Evolutionary conservation across 2,113 vertebrate species (phyloP).

Genomic region (Lepisosteus oculatus): DNA sequence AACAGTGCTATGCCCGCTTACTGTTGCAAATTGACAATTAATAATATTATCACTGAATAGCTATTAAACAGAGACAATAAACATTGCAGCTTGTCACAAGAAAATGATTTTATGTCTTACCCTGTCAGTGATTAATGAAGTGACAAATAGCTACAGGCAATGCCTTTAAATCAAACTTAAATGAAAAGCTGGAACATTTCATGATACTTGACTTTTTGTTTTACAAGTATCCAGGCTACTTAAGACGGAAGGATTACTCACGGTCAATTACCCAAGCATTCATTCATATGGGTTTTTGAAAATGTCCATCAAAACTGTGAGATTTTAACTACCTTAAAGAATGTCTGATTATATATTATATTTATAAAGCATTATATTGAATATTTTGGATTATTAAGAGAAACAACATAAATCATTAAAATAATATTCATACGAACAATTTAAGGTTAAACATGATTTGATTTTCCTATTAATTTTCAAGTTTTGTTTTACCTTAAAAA

Average conservation of each 20-base stretch:
- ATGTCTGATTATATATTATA: too few relatives aligned
- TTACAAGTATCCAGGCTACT: slow-evolving; percentile 21
- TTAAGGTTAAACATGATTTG: too few relatives aligned
- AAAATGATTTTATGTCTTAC: slow-evolving; percentile 34
- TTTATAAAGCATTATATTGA: too few relatives aligned
- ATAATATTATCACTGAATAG: slow-evolving; percentile 21
- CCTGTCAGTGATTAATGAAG: slow-evolving; percentile 36
- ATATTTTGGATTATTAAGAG: too few relatives aligned
- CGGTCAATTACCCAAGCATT: slow-evolving; percentile 36
- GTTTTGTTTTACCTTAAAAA: too few relatives aligned
- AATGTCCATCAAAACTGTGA: not conserved
- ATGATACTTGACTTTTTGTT: not conserved
- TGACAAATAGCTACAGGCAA: slow-evolving; percentile 20
- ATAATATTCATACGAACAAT: too few relatives aligned
- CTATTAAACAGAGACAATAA: slow-evolving; percentile 25
- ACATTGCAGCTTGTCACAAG: slow-evolving; percentile 27
- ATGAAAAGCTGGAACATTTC: slow-evolving; percentile 24
- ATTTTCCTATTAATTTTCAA: too few relatives aligned
- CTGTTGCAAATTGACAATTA: slow-evolving; percentile 34
- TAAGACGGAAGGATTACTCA: slow-evolving; percentile 33
- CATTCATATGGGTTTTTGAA: slow-evolving; percentile 4
- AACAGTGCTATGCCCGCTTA: slow-evolving; percentile 7
- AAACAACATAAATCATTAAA: too few relatives aligned
- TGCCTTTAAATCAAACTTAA: slow-evolving; percentile 31
- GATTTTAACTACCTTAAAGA: not conserved